phyloP scores from a whole-genome alignment of 1,140 invertebrate species.

The Brachionus koreanus region DNA sequence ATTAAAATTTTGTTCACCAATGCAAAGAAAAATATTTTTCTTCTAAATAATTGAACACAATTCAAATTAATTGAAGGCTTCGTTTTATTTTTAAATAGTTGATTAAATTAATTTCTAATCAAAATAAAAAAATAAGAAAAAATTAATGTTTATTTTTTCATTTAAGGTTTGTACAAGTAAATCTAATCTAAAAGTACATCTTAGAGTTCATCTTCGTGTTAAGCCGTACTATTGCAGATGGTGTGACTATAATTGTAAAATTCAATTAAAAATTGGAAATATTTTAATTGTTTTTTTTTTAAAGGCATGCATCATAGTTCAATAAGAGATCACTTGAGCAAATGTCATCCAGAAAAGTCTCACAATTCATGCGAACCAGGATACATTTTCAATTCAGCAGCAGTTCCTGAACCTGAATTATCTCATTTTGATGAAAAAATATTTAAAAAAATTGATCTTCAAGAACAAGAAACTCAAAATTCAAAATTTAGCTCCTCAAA shows the following conservation, averaged over 20 bases:
- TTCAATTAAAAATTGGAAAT: not conserved
- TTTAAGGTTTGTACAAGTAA: slow-evolving; percentile 40
- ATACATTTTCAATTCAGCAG: slow-evolving; percentile 39
- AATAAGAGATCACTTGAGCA: slow-evolving; percentile 44
- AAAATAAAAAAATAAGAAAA: too few relatives aligned
- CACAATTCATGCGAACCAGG: slow-evolving; percentile 42
- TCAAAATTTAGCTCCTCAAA: not conserved
- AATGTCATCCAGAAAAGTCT: slow-evolving; percentile 36
- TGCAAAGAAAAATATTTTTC: not conserved
- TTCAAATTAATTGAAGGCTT: too few relatives aligned
- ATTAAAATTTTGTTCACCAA: not conserved
- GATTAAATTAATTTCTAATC: too few relatives aligned
- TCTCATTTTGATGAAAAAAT: slow-evolving; percentile 25
- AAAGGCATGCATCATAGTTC: slow-evolving; percentile 43
- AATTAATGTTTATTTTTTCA: not conserved
- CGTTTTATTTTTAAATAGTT: too few relatives aligned
- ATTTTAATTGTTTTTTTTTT: not conserved
- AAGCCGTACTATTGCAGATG: slow-evolving; percentile 44
- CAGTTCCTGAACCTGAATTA: slow-evolving; percentile 42
- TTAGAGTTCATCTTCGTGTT: slow-evolving; percentile 34
- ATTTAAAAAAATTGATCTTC: slow-evolving; percentile 21
- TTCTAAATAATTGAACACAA: not conserved
- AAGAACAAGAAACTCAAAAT: not conserved
- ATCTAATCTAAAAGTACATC: slow-evolving; percentile 43
- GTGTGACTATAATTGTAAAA: slow-evolving; percentile 42